Percentiles rank a stretch among this genome's conserved stretches.
phyloP scores from a whole-genome alignment of 2,113 vertebrate species.

The Platichthys stellatus region DNA sequence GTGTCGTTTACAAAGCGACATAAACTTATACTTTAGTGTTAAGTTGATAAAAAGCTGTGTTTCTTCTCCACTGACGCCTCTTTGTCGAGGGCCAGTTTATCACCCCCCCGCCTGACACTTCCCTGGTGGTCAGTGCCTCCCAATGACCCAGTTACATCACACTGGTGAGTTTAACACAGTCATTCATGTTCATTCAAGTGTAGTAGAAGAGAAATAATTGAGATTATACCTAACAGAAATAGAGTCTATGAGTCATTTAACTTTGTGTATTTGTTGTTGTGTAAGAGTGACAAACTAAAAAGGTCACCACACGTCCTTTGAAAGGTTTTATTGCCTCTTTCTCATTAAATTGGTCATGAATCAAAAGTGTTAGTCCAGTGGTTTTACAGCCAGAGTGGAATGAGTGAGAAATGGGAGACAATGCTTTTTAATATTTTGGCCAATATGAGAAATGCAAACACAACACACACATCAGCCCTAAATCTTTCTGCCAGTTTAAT shows the following conservation, averaged over 20 bases:
- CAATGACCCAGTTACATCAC: neutral
- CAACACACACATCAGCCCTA: slow-evolving; percentile 42
- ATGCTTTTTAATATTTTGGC: slow-evolving; percentile 25
- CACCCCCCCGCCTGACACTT: too few species aligned
- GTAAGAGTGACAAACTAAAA: neutral
- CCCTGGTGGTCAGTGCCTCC: neutral
- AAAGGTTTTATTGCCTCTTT: slow-evolving; percentile 72
- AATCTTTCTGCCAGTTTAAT: slow-evolving; percentile 15
- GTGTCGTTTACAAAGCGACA: too few species aligned
- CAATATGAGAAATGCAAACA: slow-evolving; percentile 60
- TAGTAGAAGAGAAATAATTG: neutral
- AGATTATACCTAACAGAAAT: too few species aligned
- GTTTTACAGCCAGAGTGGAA: slow-evolving; percentile 56
- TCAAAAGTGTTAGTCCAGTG: slow-evolving; percentile 60
- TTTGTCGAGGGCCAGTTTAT: neutral
- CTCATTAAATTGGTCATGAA: slow-evolving; percentile 61
- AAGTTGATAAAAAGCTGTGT: too few species aligned
- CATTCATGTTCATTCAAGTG: neutral
- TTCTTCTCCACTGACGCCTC: neutral
- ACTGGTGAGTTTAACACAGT: too few species aligned
- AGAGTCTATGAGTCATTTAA: neutral
- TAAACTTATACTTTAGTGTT: too few species aligned
- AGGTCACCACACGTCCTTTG: slow-evolving; percentile 2
- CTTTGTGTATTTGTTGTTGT: neutral
- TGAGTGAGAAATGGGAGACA: slow-evolving; percentile 54